These are phyloP conservation scores for Ophthalmotilapia sp. DNA, from an alignment of 2,113 vertebrate genomes.

Conservation along the genomic window DNA sequence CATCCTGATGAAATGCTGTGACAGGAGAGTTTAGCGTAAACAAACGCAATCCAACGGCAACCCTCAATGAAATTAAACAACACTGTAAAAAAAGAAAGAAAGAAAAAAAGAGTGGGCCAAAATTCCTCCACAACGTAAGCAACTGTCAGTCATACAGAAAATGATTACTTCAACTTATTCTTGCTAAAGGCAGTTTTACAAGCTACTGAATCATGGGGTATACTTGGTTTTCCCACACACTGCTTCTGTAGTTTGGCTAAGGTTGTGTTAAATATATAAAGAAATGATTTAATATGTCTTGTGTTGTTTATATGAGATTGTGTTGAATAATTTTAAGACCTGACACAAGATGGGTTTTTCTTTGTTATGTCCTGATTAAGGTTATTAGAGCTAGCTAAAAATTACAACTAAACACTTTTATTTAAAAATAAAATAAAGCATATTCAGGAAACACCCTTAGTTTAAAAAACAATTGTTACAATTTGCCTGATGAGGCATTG, in stretches of 20 bases:
- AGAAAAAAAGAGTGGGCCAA: background rate
- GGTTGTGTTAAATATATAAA: background rate
- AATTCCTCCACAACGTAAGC: background rate
- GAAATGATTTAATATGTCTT: background rate
- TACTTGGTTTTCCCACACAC: background rate
- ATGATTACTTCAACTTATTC: background rate
- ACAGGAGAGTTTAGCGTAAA: background rate
- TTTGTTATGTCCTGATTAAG: rapidly evolving
- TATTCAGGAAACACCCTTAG: background rate
- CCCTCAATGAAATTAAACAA: background rate
- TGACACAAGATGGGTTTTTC: background rate
- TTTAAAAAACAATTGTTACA: background rate
- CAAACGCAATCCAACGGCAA: background rate
- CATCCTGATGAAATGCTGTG: background rate
- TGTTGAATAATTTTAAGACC: background rate
- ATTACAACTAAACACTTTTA: background rate
- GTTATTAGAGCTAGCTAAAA: background rate
- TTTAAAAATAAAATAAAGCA: background rate
- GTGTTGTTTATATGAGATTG: background rate
- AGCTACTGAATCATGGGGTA: background rate
- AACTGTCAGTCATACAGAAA: background rate
- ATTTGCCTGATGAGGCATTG: background rate
- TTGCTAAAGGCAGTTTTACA: background rate
- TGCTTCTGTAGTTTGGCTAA: background rate
- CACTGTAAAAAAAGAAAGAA: background rate